A percentile compares a stretch with the other conserved stretches of the same genome.
Evolutionary conservation across 2,113 vertebrate species (phyloP).

Genomic region (Scolopax mira): DNA sequence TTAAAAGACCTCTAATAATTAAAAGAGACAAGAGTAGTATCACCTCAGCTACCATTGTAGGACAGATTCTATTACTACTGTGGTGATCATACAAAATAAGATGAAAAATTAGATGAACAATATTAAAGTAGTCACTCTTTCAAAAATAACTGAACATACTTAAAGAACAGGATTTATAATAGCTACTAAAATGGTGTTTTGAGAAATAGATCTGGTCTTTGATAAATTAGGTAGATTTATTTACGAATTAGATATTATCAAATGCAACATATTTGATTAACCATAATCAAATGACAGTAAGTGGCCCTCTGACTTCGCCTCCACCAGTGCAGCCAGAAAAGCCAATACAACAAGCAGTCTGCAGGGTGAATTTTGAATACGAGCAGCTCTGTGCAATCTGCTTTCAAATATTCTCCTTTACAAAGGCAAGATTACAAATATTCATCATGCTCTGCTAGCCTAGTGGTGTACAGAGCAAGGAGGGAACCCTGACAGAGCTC

Average conservation of each 20-base stretch:
- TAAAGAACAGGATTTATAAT: background rate
- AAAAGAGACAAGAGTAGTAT: constrained; percentile 25
- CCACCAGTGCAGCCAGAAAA: background rate
- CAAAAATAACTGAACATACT: background rate
- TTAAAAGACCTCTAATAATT: constrained; percentile 62
- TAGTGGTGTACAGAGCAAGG: background rate
- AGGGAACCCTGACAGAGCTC: background rate
- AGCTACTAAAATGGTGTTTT: background rate
- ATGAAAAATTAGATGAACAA: background rate
- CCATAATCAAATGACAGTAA: background rate
- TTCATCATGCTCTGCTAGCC: background rate
- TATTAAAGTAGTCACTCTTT: background rate
- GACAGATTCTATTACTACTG: background rate
- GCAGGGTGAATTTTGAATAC: background rate
- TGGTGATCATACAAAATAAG: background rate
- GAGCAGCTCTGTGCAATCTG: background rate
- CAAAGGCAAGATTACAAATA: background rate
- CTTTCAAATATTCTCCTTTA: background rate
- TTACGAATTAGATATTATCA: background rate
- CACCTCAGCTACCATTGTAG: constrained; percentile 7
- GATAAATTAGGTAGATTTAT: background rate
- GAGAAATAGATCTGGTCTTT: background rate
- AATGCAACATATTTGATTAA: background rate
- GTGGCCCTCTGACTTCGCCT: background rate
- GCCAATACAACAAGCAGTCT: background rate